These are phyloP conservation scores for Psilopsiagon aurifrons DNA, from an alignment of 2,113 vertebrate genomes.

Conservation along the genomic window DNA sequence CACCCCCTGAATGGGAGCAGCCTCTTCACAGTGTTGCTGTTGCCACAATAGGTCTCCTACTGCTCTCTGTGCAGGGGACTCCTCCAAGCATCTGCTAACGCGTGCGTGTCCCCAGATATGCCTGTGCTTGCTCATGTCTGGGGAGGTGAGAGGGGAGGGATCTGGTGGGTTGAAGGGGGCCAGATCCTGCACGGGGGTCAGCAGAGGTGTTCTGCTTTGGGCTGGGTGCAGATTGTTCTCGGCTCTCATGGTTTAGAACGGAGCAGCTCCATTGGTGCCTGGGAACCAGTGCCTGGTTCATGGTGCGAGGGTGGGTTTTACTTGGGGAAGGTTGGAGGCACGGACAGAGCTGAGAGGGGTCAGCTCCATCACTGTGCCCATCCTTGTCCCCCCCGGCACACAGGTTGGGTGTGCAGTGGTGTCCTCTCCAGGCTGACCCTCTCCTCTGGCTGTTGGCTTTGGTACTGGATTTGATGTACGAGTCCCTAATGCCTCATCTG, in stretches of 20 bases:
- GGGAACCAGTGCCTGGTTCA: background rate
- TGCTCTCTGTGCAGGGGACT: background rate
- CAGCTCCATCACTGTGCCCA: fast-evolving
- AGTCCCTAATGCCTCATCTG: background rate
- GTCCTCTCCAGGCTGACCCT: background rate
- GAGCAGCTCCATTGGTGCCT: background rate
- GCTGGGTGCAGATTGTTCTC: background rate
- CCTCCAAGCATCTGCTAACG: constrained; percentile 3
- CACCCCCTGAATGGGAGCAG: fast-evolving
- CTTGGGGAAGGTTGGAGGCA: background rate
- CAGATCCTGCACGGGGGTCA: background rate
- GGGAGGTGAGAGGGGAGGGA: background rate
- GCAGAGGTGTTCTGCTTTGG: background rate
- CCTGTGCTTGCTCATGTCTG: fast-evolving
- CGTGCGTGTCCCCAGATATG: background rate
- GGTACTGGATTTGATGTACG: fast-evolving
- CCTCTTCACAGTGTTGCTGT: fast-evolving
- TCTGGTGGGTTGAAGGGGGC: background rate
- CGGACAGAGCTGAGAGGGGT: background rate
- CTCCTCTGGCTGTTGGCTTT: background rate
- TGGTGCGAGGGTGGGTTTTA: background rate
- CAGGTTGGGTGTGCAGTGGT: background rate
- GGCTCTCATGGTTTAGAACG: background rate
- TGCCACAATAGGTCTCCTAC: background rate
- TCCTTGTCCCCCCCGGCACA: fast-evolving